Base-by-base conservation (phyloP, 2,113 vertebrate genomes). In the Myiozetetes cayanensis region DNA sequence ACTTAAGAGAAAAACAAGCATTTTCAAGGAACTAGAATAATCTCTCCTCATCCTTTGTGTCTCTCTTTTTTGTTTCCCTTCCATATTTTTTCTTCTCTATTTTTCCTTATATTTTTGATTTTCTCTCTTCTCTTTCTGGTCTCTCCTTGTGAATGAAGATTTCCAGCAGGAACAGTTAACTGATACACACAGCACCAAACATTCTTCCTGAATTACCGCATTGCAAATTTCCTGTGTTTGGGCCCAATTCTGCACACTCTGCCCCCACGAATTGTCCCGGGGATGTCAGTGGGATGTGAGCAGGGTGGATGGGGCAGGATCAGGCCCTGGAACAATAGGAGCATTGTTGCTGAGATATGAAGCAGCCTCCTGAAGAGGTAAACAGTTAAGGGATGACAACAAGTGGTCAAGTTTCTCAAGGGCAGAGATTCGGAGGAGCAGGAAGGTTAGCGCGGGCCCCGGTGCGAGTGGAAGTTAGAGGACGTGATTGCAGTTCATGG, bases 401-500 rank as follows among this genome's bases (percentile, higher is more conserved):
- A 94, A 97, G 96, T 44, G 84, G 88, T 96, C 96, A 90, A 85
- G 95, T 98, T 98, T 98, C 98, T 98, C 98, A 98, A 98, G 98
- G 97, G 95, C 97, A 90, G 93, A 94, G 97, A 68, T 97, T 97
- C 97, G 94, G 96, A 98, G 97, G 97, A 96, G 96, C 98, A 98
- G 98, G 98, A 98, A 98, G 98, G 97, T 98, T 98, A 97, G 96
- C 19, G 53, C 65, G 37, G 55, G 97, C 91, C 67, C 93, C 92
- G 96, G 98, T 96, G 98, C 65, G 97, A 98, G 98, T 98, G 98
- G 98, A 98, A 99, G 98, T 96, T 86, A 96, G 98, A 98, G 98
- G 99, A 99, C 98, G 98, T 99, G 99, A 98, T 99, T 98, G 97
- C 97, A 98, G 98, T 98, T 99, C 99, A 99, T 99, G 99, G 99